Evolutionary conservation across 1,140 invertebrate species (phyloP), one percentile per base, ranked within the genome.

Genomic region (Prorops nasuta): DNA sequence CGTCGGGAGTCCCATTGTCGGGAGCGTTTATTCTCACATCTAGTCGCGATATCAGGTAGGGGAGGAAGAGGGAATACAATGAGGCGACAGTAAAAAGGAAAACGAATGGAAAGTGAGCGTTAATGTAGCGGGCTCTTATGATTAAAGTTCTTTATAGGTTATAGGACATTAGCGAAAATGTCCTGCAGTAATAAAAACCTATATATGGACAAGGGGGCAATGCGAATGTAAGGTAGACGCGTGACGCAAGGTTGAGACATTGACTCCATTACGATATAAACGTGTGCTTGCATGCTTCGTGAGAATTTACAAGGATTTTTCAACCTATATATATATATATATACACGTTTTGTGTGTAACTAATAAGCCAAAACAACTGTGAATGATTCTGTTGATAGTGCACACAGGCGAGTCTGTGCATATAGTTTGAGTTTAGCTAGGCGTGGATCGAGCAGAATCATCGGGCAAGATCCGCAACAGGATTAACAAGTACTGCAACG

Each of bases 401-500:
- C n/a, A n/a, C n/a, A n/a, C n/a, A n/a, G n/a, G n/a, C n/a, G n/a
- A n/a, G n/a, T n/a, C n/a, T n/a, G n/a, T n/a, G n/a, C n/a, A n/a
- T n/a, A n/a, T n/a, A n/a, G n/a, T n/a, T n/a, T n/a, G n/a, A n/a
- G n/a, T n/a, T n/a, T n/a, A n/a, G n/a, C n/a, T 35, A 37, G 14
- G 37, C 14, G 24, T 14, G 16, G 10, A 49, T 41, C 14, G 39
- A 18, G 4, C 19, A 39, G 12, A 10, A 12, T 34, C 17, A 39
- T 24, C 16, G 28, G 39, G 16, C 9, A 48, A 56, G 58, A 60
- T 57, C 48, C 31, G 32, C 41, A 58, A 44, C 49, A 49, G 45
- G 62, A 62, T 64, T 64, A 62, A 52, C 51, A 37, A 49, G 51
- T 28, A 41, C n/a, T n/a, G n/a, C 43, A 49, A 49, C 44, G 48